Evolutionary conservation across 2,113 vertebrate species (phyloP).

Genomic region (Cromileptes altivelis): DNA sequence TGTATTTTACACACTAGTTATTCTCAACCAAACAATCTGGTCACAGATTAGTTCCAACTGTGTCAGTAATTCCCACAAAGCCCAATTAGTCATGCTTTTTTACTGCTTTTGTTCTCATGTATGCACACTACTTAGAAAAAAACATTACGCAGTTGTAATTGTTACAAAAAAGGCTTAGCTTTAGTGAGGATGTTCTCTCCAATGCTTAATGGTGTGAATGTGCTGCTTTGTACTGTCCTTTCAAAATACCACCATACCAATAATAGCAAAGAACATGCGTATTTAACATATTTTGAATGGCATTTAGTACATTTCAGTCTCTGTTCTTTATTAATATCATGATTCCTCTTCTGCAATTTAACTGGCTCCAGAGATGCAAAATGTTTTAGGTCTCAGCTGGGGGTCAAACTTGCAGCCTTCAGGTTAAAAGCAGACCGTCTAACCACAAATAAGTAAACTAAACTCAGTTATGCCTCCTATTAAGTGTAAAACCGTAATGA

Average conservation of each 20-base stretch:
- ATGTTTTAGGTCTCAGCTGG: neutral
- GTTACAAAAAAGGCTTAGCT: neutral
- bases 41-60: constrained; percentile 55
- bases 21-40: constrained; percentile 37
- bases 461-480: neutral
- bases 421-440: neutral
- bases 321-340: neutral
- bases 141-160: neutral
- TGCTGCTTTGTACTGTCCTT: neutral
- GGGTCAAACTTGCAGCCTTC: neutral
- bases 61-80: constrained; percentile 44
- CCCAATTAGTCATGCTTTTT: constrained; percentile 46
- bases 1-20: constrained; percentile 49
- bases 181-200: neutral
- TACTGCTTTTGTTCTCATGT: constrained; percentile 19
- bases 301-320: neutral
- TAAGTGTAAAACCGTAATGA: neutral
- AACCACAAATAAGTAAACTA: neutral
- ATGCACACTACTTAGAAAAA: neutral
- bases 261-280: neutral
- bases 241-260: neutral
- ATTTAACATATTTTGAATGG: neutral
- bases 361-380: neutral
- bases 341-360: neutral
- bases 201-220: neutral